Evolutionary conservation across 2,113 vertebrate species (phyloP).

Genomic region (Albula glossodonta): DNA sequence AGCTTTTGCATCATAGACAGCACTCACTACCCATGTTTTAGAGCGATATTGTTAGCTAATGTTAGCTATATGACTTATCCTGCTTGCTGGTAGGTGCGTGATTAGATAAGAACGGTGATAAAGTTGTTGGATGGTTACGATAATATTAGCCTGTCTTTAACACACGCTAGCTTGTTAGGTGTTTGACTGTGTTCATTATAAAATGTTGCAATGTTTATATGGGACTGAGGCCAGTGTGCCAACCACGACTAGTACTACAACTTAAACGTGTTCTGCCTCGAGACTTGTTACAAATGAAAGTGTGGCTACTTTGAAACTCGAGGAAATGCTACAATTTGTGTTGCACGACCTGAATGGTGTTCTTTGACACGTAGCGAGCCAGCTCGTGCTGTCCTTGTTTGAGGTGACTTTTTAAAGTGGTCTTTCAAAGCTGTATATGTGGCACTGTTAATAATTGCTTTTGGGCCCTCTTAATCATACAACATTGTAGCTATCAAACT

Average conservation of each 20-base stretch:
- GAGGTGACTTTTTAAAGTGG: not conserved
- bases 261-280: not conserved
- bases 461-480: not conserved
- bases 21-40: not conserved
- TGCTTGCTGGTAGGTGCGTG: too few relatives aligned
- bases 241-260: not conserved
- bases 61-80: not conserved
- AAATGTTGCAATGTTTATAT: not conserved
- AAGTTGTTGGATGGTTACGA: too few relatives aligned
- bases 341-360: not conserved
- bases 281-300: not conserved
- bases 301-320: not conserved
- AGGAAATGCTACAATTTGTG: too few relatives aligned
- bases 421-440: not conserved
- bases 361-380: not conserved
- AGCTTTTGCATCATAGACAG: not conserved
- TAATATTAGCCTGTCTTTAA: not conserved
- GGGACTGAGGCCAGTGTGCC: not conserved
- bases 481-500: not conserved
- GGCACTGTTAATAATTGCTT: not conserved
- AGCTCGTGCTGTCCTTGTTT: not conserved
- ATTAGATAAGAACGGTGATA: too few relatives aligned
- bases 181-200: not conserved
- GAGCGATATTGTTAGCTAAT: slow-evolving; percentile 8
- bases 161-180: not conserved